phyloP scores from a whole-genome alignment of 2,113 vertebrate species.

The Lamprotornis superbus region DNA sequence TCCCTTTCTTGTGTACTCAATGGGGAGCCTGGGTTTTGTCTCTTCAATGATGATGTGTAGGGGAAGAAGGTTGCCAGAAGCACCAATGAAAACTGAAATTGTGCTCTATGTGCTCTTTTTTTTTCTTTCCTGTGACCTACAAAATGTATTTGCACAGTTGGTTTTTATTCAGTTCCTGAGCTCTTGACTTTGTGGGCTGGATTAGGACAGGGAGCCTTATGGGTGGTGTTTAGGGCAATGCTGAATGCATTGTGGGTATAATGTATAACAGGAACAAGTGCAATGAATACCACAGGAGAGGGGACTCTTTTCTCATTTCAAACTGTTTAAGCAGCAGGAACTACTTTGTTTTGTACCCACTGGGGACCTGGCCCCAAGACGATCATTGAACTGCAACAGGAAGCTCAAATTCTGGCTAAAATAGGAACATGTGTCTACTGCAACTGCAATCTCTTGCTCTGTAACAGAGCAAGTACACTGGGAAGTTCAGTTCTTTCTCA shows the following conservation, averaged over 20 bases:
- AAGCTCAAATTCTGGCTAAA: neutral
- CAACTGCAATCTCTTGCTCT: neutral
- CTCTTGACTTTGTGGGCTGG: neutral
- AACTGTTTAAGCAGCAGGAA: neutral
- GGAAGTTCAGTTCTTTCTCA: neutral
- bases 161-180: slow-evolving; percentile 33
- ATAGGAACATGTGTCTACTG: neutral
- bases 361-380: neutral
- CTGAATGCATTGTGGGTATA: neutral
- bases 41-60: slow-evolving; percentile 57
- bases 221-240: neutral
- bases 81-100: slow-evolving; percentile 65
- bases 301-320: neutral
- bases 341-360: neutral
- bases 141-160: slow-evolving; percentile 2
- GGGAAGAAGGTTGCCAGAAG: slow-evolving; percentile 67
- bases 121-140: neutral
- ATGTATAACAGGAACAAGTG: neutral
- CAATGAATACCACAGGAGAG: neutral
- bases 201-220: slow-evolving; percentile 26
- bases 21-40: slow-evolving; percentile 56
- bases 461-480: neutral
- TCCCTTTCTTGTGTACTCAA: slow-evolving; percentile 36
- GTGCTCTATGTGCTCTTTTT: slow-evolving; percentile 13
- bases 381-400: neutral